These are phyloP conservation scores for Ictalurus furcatus DNA, from an alignment of 2,113 vertebrate genomes.

Conservation along the genomic window DNA sequence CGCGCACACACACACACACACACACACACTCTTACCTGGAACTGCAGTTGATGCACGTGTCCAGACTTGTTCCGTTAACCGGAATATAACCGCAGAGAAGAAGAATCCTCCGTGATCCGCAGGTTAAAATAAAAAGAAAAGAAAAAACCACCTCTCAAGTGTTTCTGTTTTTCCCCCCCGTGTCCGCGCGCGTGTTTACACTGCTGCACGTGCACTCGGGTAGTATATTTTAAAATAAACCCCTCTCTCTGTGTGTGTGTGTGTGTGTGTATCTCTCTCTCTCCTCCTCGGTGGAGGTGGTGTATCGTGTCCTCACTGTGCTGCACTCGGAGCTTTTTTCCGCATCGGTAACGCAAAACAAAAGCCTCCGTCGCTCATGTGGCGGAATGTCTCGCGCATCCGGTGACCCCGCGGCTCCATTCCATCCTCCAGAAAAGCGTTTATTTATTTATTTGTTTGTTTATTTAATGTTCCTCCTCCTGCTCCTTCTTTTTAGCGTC, in stretches of 20 bases:
- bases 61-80: conserved; percentile 28
- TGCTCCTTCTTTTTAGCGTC: too few relatives aligned
- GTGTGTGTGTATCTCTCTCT: background rate
- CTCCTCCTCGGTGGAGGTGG: background rate
- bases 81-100: background rate
- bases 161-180: background rate
- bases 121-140: background rate
- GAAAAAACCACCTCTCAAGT: background rate
- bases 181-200: background rate
- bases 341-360: conserved; percentile 33
- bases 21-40: conserved; percentile 27
- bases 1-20: background rate
- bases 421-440: background rate
- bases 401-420: conserved; percentile 1
- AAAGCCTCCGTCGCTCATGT: conserved; percentile 13
- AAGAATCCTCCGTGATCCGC: background rate
- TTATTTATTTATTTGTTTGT: too few relatives aligned
- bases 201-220: background rate
- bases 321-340: background rate
- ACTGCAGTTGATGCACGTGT: conserved; percentile 31
- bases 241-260: background rate
- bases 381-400: conserved; percentile 29
- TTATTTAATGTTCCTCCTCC: background rate
- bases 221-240: too few relatives aligned
- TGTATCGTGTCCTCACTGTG: too few relatives aligned